Conservation (phyloP, 2,888 invertebrate species). For the Machimus atricapillus region DNA sequence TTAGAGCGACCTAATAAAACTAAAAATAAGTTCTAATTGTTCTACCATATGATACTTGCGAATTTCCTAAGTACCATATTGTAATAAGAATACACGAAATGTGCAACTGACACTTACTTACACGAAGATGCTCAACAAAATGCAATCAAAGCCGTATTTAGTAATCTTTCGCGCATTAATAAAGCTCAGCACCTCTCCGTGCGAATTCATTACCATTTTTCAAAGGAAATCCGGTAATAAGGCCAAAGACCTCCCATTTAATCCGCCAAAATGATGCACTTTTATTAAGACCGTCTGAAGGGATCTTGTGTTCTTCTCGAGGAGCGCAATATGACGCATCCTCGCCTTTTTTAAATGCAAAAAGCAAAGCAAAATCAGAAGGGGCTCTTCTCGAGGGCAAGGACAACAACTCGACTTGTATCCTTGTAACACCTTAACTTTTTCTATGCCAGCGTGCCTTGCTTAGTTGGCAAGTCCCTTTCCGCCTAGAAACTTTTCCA, state of each 20-base stretch:
- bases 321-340: background rate
- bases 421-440: background rate
- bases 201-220: background rate
- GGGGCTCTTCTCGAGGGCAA: background rate
- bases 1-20: too few species aligned
- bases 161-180: background rate
- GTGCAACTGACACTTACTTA: too few species aligned
- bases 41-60: too few species aligned
- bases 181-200: background rate
- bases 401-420: background rate
- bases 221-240: background rate
- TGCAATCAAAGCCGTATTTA: background rate
- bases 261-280: background rate
- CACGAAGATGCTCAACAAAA: background rate
- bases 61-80: too few species aligned
- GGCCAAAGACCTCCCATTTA: background rate
- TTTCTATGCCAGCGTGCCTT: background rate
- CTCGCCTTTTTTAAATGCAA: background rate
- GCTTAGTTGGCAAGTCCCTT: background rate
- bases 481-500: background rate
- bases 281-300: background rate
- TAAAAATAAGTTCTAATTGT: too few species aligned
- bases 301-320: background rate
- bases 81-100: too few species aligned
- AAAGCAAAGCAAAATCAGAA: background rate